Evolutionary conservation across 2,888 invertebrate species (phyloP).

Genomic region (Trypoxylon attenuatum): DNA sequence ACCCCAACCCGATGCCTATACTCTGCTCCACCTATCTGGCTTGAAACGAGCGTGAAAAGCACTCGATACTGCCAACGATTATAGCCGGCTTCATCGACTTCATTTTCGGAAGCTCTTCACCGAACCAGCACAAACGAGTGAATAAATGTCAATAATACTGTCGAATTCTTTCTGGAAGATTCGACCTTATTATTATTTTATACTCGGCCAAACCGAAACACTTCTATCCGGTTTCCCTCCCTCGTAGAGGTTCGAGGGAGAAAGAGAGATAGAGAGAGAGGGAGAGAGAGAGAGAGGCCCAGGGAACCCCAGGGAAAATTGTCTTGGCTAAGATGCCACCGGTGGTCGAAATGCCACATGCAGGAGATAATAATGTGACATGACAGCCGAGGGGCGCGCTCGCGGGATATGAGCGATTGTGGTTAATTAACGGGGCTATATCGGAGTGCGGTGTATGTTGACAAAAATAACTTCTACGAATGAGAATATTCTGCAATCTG

Average conservation of each 20-base stretch:
- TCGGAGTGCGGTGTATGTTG: not conserved
- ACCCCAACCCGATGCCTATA: not conserved
- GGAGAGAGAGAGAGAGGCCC: not conserved
- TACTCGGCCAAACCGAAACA: too few species aligned
- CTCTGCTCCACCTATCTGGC: not conserved
- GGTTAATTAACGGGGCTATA: not conserved
- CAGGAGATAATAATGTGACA: not conserved
- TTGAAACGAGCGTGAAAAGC: slow-evolving; percentile 32
- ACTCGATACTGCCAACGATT: slow-evolving; percentile 41
- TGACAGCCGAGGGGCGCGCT: not conserved
- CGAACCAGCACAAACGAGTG: not conserved
- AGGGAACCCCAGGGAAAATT: not conserved
- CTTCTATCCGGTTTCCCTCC: not conserved
- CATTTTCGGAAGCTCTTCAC: slow-evolving; percentile 11
- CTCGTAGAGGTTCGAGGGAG: too few species aligned
- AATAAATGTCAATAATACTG: slow-evolving; percentile 27
- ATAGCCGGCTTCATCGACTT: not conserved
- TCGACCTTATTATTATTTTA: not conserved
- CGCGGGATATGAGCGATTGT: not conserved
- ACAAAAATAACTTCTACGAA: not conserved
- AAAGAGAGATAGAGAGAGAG: not conserved
- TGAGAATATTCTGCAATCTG: not conserved
- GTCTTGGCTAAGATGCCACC: not conserved
- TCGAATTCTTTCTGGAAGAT: not conserved
- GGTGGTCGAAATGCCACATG: not conserved